A percentile compares a stretch with the other conserved stretches of the same genome.
Conservation (phyloP, 2,797 vertebrate genomes). For the Diplodus sargus region DNA sequence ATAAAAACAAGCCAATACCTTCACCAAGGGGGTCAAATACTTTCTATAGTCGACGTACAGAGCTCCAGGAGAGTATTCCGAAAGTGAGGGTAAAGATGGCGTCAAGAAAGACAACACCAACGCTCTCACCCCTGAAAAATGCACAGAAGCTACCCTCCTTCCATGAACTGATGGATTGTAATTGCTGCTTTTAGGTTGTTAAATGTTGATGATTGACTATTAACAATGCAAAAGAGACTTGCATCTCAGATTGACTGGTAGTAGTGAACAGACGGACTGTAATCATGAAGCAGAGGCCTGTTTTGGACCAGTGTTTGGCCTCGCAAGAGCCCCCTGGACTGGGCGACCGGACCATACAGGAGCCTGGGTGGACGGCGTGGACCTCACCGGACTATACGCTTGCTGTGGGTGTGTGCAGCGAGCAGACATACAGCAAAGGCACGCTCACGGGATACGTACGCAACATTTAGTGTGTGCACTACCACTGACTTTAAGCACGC, state of each 20-base stretch:
- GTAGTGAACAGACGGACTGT: slow-evolving; percentile 63
- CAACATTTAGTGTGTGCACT: slow-evolving; percentile 43
- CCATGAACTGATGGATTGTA: slow-evolving; percentile 73
- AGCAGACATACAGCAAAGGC: slow-evolving; percentile 27
- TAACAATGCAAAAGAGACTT: slow-evolving; percentile 82
- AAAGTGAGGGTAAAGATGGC: slow-evolving; percentile 18
- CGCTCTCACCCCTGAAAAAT: slow-evolving; percentile 48
- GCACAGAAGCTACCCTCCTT: slow-evolving; percentile 76
- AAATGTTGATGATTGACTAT: slow-evolving; percentile 55
- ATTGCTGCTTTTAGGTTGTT: slow-evolving; percentile 84
- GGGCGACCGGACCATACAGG: slow-evolving; percentile 7
- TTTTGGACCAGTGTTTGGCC: slow-evolving; percentile 71
- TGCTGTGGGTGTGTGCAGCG: slow-evolving; percentile 34
- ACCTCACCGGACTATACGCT: slow-evolving; percentile 42
- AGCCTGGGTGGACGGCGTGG: slow-evolving; percentile 47
- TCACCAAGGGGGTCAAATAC: slow-evolving; percentile 11
- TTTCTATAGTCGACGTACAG: slow-evolving; percentile 51
- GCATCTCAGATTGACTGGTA: slow-evolving; percentile 57
- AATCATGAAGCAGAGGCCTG: slow-evolving; percentile 87
- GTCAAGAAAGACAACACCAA: slow-evolving; percentile 13
- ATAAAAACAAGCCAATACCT: slow-evolving; percentile 33
- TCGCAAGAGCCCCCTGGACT: slow-evolving; percentile 35
- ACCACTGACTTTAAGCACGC: slow-evolving; percentile 47
- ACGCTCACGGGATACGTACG: slow-evolving; percentile 39
- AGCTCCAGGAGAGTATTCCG: slow-evolving; percentile 19